Conservation (phyloP, 2,113 vertebrate genomes). For the Chascanopsetta lugubris region DNA sequence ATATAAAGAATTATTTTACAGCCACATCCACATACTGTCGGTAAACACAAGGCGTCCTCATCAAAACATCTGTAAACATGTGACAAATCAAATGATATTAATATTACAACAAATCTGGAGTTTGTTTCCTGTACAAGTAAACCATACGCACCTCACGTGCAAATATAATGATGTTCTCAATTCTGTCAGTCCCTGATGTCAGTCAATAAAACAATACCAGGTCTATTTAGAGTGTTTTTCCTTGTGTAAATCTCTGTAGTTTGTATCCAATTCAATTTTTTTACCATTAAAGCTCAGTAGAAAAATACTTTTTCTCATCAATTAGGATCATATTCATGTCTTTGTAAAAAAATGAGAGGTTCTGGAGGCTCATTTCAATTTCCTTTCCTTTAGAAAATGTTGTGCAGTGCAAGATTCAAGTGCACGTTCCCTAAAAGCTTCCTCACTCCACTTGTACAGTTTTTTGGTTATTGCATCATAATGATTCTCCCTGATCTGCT, state of each 20-base stretch:
- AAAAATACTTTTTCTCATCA: slow-evolving; percentile 16
- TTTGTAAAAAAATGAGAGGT: background rate
- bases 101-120: background rate
- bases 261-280: background rate
- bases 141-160: background rate
- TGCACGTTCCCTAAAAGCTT: slow-evolving; percentile 13
- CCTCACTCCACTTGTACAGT: background rate
- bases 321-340: background rate
- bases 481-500: background rate
- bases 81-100: slow-evolving; percentile 12
- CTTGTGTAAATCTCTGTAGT: background rate
- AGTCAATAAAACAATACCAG: background rate
- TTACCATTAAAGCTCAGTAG: background rate
- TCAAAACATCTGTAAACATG: slow-evolving; percentile 36
- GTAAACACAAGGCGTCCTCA: slow-evolving; percentile 23
- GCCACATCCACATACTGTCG: slow-evolving; percentile 12
- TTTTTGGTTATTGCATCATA: background rate
- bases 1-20: slow-evolving; percentile 22
- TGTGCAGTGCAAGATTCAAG: slow-evolving; percentile 17
- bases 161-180: background rate
- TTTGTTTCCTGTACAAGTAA: slow-evolving; percentile 22
- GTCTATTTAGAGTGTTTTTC: background rate
- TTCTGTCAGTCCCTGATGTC: background rate
- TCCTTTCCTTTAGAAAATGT: background rate
- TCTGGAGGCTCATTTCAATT: background rate